Conservation (phyloP, 2,113 vertebrate genomes). For the Vombatus ursinus region DNA sequence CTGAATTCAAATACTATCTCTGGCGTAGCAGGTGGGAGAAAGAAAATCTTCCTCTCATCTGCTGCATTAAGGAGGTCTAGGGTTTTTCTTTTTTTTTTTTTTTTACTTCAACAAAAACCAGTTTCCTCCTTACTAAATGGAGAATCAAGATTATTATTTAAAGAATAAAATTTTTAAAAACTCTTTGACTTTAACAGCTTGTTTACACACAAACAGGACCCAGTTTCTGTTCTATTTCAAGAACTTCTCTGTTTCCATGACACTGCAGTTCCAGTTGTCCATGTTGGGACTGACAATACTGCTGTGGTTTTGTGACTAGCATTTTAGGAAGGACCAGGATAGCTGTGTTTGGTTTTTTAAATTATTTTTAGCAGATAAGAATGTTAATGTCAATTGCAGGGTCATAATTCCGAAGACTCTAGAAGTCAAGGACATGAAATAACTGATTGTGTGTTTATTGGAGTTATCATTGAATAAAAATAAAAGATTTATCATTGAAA, state of each 20-base stretch:
- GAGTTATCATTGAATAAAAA: slow-evolving; percentile 3
- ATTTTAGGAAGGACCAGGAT: slow-evolving; percentile 38
- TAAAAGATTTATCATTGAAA: slow-evolving; percentile 22
- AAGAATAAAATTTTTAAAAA: not conserved
- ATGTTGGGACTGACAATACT: slow-evolving; percentile 49
- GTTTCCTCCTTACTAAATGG: not conserved
- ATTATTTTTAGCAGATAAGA: slow-evolving; percentile 48
- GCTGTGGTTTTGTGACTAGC: slow-evolving; percentile 50
- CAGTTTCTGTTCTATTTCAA: slow-evolving; percentile 32
- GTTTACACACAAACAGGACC: slow-evolving; percentile 15
- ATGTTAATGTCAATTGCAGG: slow-evolving; percentile 24
- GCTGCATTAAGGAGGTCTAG: not conserved
- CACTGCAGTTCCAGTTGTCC: slow-evolving; percentile 21
- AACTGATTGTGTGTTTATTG: slow-evolving; percentile 10
- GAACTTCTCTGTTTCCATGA: slow-evolving; percentile 32
- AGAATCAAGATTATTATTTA: not conserved
- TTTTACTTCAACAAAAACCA: not conserved
- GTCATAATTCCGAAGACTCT: slow-evolving; percentile 35
- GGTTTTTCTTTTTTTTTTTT: not conserved
- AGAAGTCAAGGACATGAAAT: slow-evolving; percentile 33
- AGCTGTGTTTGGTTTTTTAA: slow-evolving; percentile 38
- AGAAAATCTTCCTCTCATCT: not conserved
- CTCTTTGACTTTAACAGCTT: not conserved
- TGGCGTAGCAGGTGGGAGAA: not conserved
- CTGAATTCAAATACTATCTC: not conserved